Evolutionary conservation across 2,113 vertebrate species (phyloP).

Genomic region (Stomatorhinus ivindoensis): DNA sequence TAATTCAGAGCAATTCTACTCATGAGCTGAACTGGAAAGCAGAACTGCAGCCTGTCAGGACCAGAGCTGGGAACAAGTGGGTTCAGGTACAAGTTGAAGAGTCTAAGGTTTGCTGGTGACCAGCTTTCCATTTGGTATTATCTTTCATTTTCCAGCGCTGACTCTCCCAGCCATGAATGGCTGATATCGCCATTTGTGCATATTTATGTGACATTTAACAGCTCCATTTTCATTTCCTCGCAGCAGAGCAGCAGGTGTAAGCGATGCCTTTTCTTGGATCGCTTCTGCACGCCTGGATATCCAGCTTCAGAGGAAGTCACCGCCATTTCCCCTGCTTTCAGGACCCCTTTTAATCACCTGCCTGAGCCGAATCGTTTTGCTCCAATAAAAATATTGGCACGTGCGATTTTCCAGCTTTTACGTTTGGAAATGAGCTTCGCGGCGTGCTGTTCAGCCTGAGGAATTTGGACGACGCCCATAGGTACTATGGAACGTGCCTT

Average conservation of each 20-base stretch:
- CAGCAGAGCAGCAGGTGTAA: neutral
- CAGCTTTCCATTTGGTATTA: neutral
- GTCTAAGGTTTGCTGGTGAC: neutral
- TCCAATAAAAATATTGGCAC: conserved; percentile 14
- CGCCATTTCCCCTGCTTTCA: neutral
- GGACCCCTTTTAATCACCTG: neutral
- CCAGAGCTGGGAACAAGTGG: neutral
- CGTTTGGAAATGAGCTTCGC: neutral
- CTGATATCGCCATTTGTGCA: neutral
- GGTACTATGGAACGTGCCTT: neutral
- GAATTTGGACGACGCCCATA: neutral
- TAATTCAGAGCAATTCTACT: neutral
- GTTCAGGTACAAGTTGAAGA: neutral
- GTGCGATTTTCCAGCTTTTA: neutral
- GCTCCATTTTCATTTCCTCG: neutral
- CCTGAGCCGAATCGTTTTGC: neutral
- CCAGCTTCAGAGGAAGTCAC: neutral
- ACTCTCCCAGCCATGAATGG: neutral
- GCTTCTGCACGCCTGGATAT: neutral
- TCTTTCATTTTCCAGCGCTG: neutral
- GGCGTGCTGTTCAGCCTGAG: neutral
- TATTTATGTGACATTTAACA: neutral
- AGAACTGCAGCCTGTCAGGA: neutral
- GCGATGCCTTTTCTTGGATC: neutral
- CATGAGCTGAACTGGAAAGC: neutral